Conservation (phyloP, 2,113 vertebrate species). For the Gorsachius goisagi region DNA sequence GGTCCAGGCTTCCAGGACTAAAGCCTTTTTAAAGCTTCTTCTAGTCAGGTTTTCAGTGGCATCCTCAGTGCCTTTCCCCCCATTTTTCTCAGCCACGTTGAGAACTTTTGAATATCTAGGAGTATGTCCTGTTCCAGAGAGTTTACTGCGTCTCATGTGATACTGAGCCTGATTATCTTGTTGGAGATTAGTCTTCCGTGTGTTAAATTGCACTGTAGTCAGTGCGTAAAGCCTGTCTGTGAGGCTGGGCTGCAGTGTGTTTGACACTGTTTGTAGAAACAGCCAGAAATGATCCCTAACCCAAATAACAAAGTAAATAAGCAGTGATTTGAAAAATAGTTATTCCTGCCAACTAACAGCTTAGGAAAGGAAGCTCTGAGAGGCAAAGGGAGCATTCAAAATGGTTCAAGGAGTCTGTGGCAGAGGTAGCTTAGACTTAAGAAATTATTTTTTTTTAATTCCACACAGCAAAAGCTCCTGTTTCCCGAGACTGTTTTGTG, state of each 20-base stretch:
- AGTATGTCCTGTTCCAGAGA: neutral
- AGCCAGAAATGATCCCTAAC: neutral
- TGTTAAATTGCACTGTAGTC: neutral
- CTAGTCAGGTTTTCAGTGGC: neutral
- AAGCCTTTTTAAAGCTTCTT: neutral
- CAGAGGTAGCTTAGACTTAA: neutral
- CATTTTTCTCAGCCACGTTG: neutral
- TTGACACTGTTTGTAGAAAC: neutral
- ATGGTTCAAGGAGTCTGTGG: neutral
- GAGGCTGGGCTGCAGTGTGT: neutral
- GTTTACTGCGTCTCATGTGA: neutral
- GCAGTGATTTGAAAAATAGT: neutral
- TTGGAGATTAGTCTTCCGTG: neutral
- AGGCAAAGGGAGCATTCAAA: neutral
- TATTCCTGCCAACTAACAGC: neutral
- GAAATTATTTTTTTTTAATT: neutral
- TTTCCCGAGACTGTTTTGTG: neutral
- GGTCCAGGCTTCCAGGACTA: neutral
- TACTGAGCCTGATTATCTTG: neutral
- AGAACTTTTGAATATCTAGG: neutral
- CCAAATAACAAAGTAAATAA: neutral
- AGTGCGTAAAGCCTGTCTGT: neutral
- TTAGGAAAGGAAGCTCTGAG: neutral
- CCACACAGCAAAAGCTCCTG: neutral
- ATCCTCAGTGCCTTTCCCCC: neutral